phyloP scores from a whole-genome alignment of 2,888 invertebrate genomes.

The Mactromeris polynyma region DNA sequence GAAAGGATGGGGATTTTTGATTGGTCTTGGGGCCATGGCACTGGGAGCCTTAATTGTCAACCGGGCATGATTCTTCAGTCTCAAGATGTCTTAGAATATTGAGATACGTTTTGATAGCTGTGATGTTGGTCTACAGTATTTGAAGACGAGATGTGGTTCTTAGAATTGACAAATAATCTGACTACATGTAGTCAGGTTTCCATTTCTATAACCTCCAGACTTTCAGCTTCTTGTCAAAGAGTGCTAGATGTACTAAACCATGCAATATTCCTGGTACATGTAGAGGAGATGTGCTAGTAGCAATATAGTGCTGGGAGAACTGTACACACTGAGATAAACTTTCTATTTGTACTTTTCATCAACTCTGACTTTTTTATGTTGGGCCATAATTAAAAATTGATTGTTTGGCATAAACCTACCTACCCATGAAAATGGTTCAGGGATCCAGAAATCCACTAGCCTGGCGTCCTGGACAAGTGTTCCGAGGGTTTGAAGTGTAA shows the following conservation, averaged over 20 bases:
- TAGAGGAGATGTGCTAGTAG: neutral
- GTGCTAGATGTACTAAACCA: neutral
- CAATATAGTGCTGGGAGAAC: neutral
- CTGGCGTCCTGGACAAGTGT: too few species aligned
- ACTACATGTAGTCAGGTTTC: neutral
- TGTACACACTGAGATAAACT: neutral
- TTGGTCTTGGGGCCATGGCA: slow-evolving; percentile 50
- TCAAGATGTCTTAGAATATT: neutral
- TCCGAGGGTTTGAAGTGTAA: too few species aligned
- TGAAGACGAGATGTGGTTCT: neutral
- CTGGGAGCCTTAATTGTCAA: slow-evolving; percentile 58
- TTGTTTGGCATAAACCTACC: too few species aligned
- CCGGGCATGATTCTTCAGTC: slow-evolving; percentile 34
- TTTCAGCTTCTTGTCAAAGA: neutral
- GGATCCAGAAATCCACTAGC: too few species aligned
- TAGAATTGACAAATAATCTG: neutral
- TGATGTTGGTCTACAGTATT: neutral
- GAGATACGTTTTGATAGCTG: neutral
- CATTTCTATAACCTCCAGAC: neutral
- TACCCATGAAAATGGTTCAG: too few species aligned
- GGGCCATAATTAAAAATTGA: too few species aligned
- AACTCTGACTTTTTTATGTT: too few species aligned
- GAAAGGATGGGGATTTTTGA: slow-evolving; percentile 40
- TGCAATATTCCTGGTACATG: neutral
- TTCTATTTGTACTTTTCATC: too few species aligned